Evolutionary conservation across 2,113 vertebrate species (phyloP).

Genomic region (Nothobranchius kuhntae): DNA sequence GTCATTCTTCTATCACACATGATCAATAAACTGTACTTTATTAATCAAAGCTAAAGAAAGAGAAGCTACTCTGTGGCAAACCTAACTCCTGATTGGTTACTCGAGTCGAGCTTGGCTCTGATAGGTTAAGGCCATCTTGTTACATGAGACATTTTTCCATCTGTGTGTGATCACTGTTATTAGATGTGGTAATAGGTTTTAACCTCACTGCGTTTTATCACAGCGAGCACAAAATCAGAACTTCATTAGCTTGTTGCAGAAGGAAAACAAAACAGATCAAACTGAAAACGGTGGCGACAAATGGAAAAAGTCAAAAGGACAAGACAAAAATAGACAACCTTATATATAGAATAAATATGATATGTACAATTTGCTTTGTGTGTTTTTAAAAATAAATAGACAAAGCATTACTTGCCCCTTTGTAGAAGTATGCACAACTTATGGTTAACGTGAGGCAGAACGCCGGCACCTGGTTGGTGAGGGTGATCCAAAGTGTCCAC

Average conservation of each 20-base stretch:
- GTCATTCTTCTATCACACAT: conserved; percentile 58
- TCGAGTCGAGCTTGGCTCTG: conserved; percentile 62
- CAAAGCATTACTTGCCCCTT: conserved; percentile 74
- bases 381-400: conserved; percentile 85
- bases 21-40: conserved; percentile 68
- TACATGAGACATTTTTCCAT: conserved; percentile 36
- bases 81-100: conserved; percentile 72
- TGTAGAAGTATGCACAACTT: conserved; percentile 81
- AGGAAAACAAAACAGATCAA: conserved; percentile 28
- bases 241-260: conserved; percentile 70
- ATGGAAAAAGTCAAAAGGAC: conserved; percentile 67
- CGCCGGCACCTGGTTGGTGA: conserved; percentile 58
- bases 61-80: conserved; percentile 63
- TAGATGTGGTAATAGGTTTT: conserved; percentile 73
- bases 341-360: conserved; percentile 86
- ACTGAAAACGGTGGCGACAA: conserved; percentile 42
- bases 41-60: conserved; percentile 69
- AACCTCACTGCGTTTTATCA: conserved; percentile 33
- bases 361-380: conserved; percentile 84
- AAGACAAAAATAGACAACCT: conserved; percentile 79
- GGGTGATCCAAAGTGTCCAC: conserved; percentile 20
- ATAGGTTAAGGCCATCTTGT: conserved; percentile 61
- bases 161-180: conserved; percentile 58
- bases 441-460: conserved; percentile 57
- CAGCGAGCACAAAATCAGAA: conserved; percentile 46